Evolutionary conservation across 2,113 vertebrate genomes (phyloP).

Genomic region (Natator depressus): DNA sequence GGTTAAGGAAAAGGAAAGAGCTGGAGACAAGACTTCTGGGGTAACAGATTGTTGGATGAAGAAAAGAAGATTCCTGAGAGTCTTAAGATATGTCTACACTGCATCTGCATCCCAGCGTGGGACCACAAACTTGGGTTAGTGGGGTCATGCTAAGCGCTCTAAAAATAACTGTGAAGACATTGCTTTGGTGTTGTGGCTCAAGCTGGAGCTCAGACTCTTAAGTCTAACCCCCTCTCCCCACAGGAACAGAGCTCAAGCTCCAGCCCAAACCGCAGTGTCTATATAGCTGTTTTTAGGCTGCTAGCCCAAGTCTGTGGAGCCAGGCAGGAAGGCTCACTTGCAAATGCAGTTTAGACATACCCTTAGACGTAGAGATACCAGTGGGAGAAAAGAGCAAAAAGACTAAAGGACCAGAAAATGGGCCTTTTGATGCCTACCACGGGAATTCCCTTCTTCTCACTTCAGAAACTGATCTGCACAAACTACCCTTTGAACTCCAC

Average conservation of each 20-base stretch:
- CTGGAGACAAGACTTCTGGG: neutral
- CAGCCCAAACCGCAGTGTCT: neutral
- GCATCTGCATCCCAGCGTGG: neutral
- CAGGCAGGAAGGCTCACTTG: neutral
- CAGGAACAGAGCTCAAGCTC: neutral
- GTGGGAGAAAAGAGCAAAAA: neutral
- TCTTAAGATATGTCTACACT: neutral
- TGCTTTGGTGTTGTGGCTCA: neutral
- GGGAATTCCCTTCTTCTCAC: neutral
- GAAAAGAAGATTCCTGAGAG: neutral
- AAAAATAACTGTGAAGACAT: neutral
- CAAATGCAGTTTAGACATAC: neutral
- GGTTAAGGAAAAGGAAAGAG: neutral
- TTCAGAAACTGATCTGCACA: neutral
- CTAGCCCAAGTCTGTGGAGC: neutral
- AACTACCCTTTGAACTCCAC: too few species aligned
- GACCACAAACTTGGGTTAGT: neutral
- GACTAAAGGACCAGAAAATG: neutral
- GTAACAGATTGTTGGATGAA: neutral
- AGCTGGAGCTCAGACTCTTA: neutral
- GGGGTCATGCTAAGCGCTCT: neutral
- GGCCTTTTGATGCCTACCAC: neutral
- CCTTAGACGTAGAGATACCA: neutral
- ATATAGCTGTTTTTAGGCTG: neutral
- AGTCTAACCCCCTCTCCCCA: fast-evolving